Evolutionary conservation across 2,797 vertebrate species (phyloP).

Genomic region (Streptopelia turtur): DNA sequence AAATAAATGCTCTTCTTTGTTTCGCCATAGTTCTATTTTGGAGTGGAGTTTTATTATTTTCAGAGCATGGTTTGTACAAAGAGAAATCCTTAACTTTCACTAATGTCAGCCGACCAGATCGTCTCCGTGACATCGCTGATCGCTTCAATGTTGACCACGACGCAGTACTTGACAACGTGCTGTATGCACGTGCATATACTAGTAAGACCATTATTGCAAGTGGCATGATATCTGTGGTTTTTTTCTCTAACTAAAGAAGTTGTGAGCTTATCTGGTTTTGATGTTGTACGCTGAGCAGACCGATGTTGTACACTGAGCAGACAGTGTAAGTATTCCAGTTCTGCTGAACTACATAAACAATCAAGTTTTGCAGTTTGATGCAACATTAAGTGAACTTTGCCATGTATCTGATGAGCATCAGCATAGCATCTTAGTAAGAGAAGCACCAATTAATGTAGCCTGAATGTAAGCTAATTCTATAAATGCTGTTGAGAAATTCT

Average conservation of each 20-base stretch:
- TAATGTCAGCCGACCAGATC: slow-evolving; percentile 89
- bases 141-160: slow-evolving; percentile 93
- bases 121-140: slow-evolving; percentile 93
- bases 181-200: slow-evolving; percentile 96
- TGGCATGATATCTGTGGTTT: neutral
- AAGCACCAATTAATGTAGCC: neutral
- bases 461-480: neutral
- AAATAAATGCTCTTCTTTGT: neutral
- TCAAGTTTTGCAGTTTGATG: neutral
- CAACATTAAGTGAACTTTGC: neutral
- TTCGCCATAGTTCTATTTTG: neutral
- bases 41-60: neutral
- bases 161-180: slow-evolving; percentile 96
- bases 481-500: neutral
- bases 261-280: neutral
- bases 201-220: slow-evolving; percentile 79
- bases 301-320: neutral
- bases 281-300: neutral
- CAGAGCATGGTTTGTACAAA: neutral
- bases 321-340: neutral
- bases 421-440: neutral
- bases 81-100: slow-evolving; percentile 74
- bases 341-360: neutral
- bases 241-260: neutral
- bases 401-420: neutral